Base-by-base conservation (phyloP, 2,113 vertebrate genomes). In the Rhagologus leucostigma region DNA sequence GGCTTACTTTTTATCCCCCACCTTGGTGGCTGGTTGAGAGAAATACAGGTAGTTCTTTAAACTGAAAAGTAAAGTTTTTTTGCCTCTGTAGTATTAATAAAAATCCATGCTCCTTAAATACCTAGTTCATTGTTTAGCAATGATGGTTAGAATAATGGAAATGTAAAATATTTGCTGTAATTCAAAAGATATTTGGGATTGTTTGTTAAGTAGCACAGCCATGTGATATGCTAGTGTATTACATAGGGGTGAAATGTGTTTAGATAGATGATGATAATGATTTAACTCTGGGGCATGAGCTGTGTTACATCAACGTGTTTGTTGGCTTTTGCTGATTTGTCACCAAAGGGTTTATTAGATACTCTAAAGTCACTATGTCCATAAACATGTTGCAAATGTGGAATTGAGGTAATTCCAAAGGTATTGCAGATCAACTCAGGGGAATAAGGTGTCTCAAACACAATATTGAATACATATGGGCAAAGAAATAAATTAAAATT, bases 1-100 rank as follows among this genome's bases (percentile, higher is more conserved):
- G 30, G 1, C 3, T 82, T 22, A 32, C 5, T 3, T 14, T 44
- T 41, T 21, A n/a, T 6, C 0, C 0, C 4, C 4, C 1, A 41
- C 3, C 30, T 68, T 49, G 1, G 6, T 29, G 41, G 3, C 24
- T 80, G 29, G 6, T 11, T 67, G 11, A 26, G 15, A 68, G 22
- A 76, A 91, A 41, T 39, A 55, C 2, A 30, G 11, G 10, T 30
- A 33, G 14, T 56, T 86, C 7, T 75, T 79, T 89, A 16, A 39
- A 37, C 4, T 71, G n/a, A 20, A 56, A 86, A 76, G 13, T 26
- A 39, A 71, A 79, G 22, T 3, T 3, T 17, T 56, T 78, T 41
- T 47, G 7, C 29, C 42, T 42, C 71, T 55, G 17, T 42, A 3
- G 2, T 57, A 46, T 39, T 35, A 85, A 55, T 30, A 44, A 78